Conservation (phyloP, 1,140 invertebrate genomes). For the Saccostrea cuccullata region DNA sequence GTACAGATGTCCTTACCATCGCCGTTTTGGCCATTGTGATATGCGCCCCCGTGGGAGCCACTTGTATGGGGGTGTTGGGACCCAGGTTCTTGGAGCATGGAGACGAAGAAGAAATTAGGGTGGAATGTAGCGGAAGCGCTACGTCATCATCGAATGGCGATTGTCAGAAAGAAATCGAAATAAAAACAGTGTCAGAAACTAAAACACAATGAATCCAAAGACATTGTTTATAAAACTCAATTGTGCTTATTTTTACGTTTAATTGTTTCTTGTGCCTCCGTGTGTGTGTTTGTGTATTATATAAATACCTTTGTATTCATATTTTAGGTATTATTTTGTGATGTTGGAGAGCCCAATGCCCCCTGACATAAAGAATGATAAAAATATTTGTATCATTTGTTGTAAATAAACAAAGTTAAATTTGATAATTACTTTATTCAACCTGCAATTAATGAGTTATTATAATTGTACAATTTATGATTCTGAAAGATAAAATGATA, state of each 20-base stretch:
- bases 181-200: neutral
- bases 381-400: neutral
- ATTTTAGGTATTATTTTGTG: neutral
- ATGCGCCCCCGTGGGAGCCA: constrained; percentile 94
- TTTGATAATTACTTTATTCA: no score
- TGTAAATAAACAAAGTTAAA: neutral
- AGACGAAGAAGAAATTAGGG: constrained; percentile 31
- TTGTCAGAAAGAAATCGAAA: constrained; percentile 16
- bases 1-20: constrained; percentile 82
- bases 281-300: neutral
- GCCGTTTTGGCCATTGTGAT: constrained; percentile 92
- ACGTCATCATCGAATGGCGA: neutral
- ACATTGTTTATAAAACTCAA: neutral
- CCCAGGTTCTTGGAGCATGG: constrained; percentile 83
- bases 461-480: no score
- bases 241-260: neutral
- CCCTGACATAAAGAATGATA: no score
- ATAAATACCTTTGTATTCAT: no score
- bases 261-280: neutral
- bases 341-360: neutral
- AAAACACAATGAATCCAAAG: neutral
- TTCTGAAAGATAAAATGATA: no score
- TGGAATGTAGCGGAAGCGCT: neutral
- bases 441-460: no score
- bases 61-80: constrained; percentile 90